These are phyloP conservation scores for Scelioninae gen. 2 DNA, from an alignment of 2,888 invertebrate genomes.

Conservation along the genomic window DNA sequence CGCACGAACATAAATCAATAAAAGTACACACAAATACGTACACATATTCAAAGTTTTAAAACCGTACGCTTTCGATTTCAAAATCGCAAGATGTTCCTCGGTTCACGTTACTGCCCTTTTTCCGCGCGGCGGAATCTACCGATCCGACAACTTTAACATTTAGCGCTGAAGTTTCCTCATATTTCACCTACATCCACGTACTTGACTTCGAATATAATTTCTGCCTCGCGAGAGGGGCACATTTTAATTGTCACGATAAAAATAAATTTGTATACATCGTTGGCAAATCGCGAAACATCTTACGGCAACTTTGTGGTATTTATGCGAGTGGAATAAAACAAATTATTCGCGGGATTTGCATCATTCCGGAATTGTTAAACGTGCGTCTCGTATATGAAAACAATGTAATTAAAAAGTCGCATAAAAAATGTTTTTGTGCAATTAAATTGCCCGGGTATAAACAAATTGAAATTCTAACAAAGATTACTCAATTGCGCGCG, in stretches of 20 bases:
- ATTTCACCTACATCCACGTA: neutral
- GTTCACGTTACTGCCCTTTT: slow-evolving; percentile 14
- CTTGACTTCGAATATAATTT: slow-evolving; percentile 17
- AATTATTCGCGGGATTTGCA: slow-evolving; percentile 12
- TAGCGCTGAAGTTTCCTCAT: slow-evolving; percentile 13
- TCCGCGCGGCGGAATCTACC: slow-evolving; percentile 8
- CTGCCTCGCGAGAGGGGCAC: slow-evolving; percentile 14
- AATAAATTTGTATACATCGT: slow-evolving; percentile 14
- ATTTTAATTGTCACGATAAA: slow-evolving; percentile 28
- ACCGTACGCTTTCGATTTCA: neutral
- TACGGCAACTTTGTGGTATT: slow-evolving; percentile 20
- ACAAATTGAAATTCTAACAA: no score
- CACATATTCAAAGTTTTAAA: no score
- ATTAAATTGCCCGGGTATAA: neutral
- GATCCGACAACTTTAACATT: slow-evolving; percentile 23
- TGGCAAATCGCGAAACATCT: slow-evolving; percentile 10
- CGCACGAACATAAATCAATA: no score
- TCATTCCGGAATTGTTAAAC: neutral
- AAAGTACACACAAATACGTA: no score
- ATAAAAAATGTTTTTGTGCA: neutral
- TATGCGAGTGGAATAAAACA: slow-evolving; percentile 31
- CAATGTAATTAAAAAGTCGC: slow-evolving; percentile 3
- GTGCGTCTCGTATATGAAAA: neutral
- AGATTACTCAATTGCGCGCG: no score
- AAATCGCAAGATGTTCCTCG: slow-evolving; percentile 9